phyloP scores from a whole-genome alignment of 2,888 invertebrate genomes.

The Epinotia demarniana region DNA sequence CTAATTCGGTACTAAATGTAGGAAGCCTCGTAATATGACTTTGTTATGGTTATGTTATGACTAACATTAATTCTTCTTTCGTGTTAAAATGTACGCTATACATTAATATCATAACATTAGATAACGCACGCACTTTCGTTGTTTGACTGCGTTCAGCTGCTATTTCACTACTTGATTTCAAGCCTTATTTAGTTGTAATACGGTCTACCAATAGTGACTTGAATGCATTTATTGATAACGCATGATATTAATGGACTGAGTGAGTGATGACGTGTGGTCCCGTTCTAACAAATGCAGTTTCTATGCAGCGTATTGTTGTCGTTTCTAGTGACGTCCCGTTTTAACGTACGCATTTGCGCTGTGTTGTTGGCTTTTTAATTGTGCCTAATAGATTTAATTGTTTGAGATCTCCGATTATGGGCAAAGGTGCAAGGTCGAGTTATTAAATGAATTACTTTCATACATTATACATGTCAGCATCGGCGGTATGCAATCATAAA shows the following conservation, averaged over 20 bases:
- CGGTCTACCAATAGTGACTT: not conserved
- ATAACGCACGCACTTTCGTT: conserved; percentile 24
- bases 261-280: not conserved
- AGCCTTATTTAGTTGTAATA: conserved; percentile 2
- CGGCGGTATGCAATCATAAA: no score
- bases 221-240: conserved; percentile 13
- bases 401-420: not conserved
- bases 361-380: not conserved
- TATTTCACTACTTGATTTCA: not conserved
- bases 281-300: not conserved
- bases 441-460: not conserved
- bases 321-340: not conserved
- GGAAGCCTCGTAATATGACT: no score
- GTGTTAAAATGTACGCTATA: no score
- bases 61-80: not conserved
- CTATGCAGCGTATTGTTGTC: not conserved
- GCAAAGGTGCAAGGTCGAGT: not conserved
- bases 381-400: not conserved
- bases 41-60: no score
- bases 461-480: no score
- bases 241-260: not conserved
- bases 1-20: no score
- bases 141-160: not conserved
- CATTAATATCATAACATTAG: conserved; percentile 14
- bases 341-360: not conserved